These are phyloP conservation scores for Brachyhypopomus occidentalis DNA, from an alignment of 2,113 vertebrate species.

Conservation along the genomic window DNA sequence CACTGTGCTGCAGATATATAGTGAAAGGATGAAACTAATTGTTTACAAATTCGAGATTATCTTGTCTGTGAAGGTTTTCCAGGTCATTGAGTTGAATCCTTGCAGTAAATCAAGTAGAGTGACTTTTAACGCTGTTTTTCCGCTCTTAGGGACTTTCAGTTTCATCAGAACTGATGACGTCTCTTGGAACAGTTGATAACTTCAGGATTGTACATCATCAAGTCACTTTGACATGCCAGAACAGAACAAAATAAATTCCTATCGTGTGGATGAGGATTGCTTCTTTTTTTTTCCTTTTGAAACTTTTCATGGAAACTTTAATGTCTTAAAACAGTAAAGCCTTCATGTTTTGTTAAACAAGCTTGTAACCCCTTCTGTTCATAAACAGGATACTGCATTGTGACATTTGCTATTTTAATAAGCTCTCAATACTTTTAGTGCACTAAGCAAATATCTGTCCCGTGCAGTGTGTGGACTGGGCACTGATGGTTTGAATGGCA, in stretches of 20 bases:
- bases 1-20: conserved; percentile 28
- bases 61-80: neutral
- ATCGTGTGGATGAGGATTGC: neutral
- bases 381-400: neutral
- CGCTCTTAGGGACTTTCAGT: too few relatives aligned
- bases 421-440: neutral
- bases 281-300: neutral
- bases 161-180: too few relatives aligned
- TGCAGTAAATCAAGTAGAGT: too few relatives aligned
- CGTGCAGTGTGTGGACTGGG: conserved; percentile 21
- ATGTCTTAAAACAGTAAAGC: neutral
- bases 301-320: neutral
- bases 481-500: conserved; percentile 46
- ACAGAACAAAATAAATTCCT: too few relatives aligned
- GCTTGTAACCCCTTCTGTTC: neutral
- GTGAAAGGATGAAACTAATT: neutral
- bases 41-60: conserved; percentile 21
- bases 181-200: too few relatives aligned
- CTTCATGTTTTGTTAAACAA: neutral
- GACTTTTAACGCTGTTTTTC: too few relatives aligned
- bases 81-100: too few relatives aligned
- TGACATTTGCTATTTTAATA: neutral
- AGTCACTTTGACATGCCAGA: too few relatives aligned
- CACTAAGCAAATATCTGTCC: conserved; percentile 1
- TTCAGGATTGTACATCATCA: too few relatives aligned